Percentiles rank a stretch among this genome's conserved stretches.
These are phyloP conservation scores for Morus bassanus DNA, from an alignment of 2,797 vertebrate genomes.

Conservation along the genomic window DNA sequence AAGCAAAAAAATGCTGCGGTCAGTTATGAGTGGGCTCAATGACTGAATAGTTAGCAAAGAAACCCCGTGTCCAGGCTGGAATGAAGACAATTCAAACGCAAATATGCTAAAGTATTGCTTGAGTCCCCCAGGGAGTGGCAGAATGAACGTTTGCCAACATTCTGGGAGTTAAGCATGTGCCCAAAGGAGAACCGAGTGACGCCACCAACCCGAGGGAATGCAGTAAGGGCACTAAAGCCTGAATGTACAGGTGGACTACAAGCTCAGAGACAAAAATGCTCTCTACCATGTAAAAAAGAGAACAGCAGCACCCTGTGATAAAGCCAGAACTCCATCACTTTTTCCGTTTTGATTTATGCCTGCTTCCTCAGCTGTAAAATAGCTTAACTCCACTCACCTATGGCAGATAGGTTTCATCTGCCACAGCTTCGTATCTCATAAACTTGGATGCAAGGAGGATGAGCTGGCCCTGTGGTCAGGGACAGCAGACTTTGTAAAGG, in stretches of 20 bases:
- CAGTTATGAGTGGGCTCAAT: background rate
- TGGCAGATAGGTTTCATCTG: background rate
- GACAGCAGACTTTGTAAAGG: background rate
- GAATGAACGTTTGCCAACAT: background rate
- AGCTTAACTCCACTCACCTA: background rate
- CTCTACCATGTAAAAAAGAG: background rate
- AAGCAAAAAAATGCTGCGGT: background rate
- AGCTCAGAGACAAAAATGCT: background rate
- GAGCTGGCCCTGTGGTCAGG: background rate
- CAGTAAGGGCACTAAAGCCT: background rate
- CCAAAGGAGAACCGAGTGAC: background rate
- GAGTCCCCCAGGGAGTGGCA: background rate
- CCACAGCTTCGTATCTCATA: background rate
- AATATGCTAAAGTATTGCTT: background rate
- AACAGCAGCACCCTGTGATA: background rate
- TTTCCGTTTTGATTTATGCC: background rate
- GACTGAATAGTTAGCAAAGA: background rate
- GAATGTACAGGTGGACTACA: background rate
- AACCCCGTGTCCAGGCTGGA: slow-evolving; percentile 17
- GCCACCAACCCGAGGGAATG: background rate
- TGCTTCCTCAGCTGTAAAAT: background rate
- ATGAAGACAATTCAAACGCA: slow-evolving; percentile 6
- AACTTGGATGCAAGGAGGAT: background rate
- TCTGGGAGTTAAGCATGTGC: background rate
- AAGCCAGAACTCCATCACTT: background rate